Percentiles rank a stretch among this genome's conserved stretches.
phyloP scores from a whole-genome alignment of 2,113 vertebrate species.

The Sturnus vulgaris region DNA sequence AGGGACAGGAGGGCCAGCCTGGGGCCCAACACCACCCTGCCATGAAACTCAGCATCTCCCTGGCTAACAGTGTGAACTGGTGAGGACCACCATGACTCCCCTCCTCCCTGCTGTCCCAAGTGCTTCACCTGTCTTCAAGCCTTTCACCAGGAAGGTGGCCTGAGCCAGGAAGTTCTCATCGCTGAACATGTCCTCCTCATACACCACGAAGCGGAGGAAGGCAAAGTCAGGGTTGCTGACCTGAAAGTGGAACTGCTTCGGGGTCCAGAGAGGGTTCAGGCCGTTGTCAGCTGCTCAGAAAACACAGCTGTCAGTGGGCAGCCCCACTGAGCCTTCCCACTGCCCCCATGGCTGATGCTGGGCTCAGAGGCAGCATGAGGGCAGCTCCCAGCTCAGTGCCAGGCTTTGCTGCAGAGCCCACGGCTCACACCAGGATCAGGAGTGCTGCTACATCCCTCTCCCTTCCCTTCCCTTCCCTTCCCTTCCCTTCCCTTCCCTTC shows the following conservation, averaged over 20 bases:
- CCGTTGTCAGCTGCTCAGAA: conserved; percentile 87
- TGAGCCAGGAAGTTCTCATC: conserved; percentile 98
- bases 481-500: neutral
- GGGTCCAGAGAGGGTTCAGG: conserved; percentile 90
- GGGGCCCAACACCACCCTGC: neutral
- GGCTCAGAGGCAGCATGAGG: accelerated
- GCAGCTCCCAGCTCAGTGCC: neutral
- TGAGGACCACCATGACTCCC: neutral
- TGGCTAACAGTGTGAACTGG: neutral
- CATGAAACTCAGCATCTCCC: neutral
- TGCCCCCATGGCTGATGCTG: neutral
- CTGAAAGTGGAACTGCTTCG: conserved; percentile 88
- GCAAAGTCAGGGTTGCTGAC: conserved; percentile 90
- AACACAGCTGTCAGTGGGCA: neutral
- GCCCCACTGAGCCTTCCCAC: neutral
- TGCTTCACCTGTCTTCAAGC: conserved; percentile 86
- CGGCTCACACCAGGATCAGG: accelerated
- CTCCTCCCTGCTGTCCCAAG: accelerated
- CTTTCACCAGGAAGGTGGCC: conserved; percentile 90
- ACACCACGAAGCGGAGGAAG: conserved; percentile 95
- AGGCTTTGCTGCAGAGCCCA: neutral
- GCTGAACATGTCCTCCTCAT: conserved; percentile 98
- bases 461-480: neutral
- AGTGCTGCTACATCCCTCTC: neutral
- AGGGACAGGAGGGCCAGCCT: neutral